Evolutionary conservation across 2,888 invertebrate genomes (phyloP).

Genomic region (Chaitophorus viminalis): DNA sequence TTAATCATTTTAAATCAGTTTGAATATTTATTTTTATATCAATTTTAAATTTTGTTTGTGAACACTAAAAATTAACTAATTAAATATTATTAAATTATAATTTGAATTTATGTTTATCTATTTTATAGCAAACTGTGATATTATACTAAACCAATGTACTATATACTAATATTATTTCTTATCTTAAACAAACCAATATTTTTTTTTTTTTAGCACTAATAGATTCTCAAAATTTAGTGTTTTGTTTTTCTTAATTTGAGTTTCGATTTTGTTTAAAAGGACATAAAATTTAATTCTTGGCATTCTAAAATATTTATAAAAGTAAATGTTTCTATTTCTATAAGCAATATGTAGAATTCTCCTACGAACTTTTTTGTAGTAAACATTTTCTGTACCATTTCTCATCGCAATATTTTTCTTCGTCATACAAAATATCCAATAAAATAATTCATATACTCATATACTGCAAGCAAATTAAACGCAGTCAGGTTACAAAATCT

Average conservation of each 20-base stretch:
- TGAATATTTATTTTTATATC: too few relatives aligned
- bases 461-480: too few relatives aligned
- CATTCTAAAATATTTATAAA: constrained; percentile 19
- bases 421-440: too few relatives aligned
- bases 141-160: too few relatives aligned
- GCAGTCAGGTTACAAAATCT: too few relatives aligned
- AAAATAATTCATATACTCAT: too few relatives aligned
- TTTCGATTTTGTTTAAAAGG: neutral
- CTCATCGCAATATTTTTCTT: neutral
- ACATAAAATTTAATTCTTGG: neutral
- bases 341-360: constrained; percentile 34
- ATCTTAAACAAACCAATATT: neutral
- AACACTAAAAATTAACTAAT: too few relatives aligned
- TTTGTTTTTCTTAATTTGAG: neutral
- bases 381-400: constrained; percentile 27
- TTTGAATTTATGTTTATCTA: too few relatives aligned
- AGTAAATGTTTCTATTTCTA: constrained; percentile 19
- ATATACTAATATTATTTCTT: neutral
- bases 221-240: neutral
- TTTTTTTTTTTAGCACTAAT: neutral
- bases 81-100: too few relatives aligned
- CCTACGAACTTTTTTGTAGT: constrained; percentile 64
- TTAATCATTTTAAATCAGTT: too few relatives aligned
- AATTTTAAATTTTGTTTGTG: too few relatives aligned
- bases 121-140: too few relatives aligned